Evolutionary conservation across 2,888 invertebrate species (phyloP), one percentile per base, ranked within the genome.

Genomic region (Yponomeuta plumbellus): DNA sequence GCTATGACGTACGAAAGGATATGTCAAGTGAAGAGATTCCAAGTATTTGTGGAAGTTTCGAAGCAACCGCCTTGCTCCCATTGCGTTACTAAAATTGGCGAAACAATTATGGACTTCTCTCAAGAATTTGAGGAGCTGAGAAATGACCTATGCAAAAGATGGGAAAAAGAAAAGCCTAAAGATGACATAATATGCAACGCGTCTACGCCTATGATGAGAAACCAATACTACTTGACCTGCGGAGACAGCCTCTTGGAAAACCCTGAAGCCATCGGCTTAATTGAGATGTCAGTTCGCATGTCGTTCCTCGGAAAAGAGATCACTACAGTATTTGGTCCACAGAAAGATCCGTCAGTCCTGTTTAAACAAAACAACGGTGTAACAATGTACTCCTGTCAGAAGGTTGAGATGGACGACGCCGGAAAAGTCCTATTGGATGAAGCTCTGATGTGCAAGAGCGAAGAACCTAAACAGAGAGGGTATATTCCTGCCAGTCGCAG

Each of bases 1-100:
- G 90, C 90, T 1, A 90, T 91, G 87, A 90, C 90, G 10, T 91
- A 89, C 67, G 90, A 90, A 62, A 89, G 85, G 77, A 91, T 91
- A 74, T 89, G 88, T 70, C 71, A 72, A 65, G 84, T 90, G 23
- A 74, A 81, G 69, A 85, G 88, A 61, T 90, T 91, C 69, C 74
- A 80, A 69, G 80, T 91, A 44, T 66, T 78, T 59, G 71, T 90
- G 66, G 76, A 84, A 71, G 69, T 90, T 56, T 83, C 84, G 0
- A 91, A 89, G 70, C 84, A 90, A 70, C 89, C 90, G 2, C 87
- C 89, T 1, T 91, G 90, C 70, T 78, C 88, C 2, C 80, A 72
- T 66, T 88, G 88, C 70, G 79, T 88, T 39, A 84, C 87, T 1
- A 86, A 80, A 77, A 81, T 91, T 70, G 89, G 82, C 10, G 85